Evolutionary conservation across 2,888 invertebrate genomes (phyloP).

Genomic region (Noctua pronuba): DNA sequence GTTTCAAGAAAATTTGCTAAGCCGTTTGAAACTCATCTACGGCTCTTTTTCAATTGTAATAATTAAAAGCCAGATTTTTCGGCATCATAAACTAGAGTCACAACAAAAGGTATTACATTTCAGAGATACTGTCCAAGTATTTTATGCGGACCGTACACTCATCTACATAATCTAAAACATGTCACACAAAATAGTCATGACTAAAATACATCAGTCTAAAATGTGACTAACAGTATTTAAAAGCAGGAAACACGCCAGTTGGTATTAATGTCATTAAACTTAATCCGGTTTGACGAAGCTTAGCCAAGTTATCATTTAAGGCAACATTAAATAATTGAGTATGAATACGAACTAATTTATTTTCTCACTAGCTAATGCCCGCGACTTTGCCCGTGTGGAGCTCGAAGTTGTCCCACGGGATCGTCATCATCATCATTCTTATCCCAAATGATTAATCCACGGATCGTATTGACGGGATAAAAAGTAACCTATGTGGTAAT

Average conservation of each 20-base stretch:
- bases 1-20: background rate
- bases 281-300: constrained; percentile 30
- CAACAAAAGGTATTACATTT: background rate
- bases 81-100: background rate
- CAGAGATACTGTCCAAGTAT: background rate
- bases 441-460: too few relatives aligned
- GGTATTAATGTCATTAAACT: constrained; percentile 27
- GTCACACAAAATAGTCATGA: background rate
- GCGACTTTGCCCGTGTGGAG: background rate
- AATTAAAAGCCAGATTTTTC: background rate
- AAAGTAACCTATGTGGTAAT: background rate
- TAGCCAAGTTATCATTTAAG: constrained; percentile 15
- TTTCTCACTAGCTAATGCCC: background rate
- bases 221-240: constrained; percentile 21
- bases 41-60: background rate
- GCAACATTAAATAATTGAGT: constrained; percentile 19
- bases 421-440: background rate
- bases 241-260: constrained; percentile 40
- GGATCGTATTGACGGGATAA: background rate
- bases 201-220: constrained; percentile 8
- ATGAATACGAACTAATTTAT: constrained; percentile 28
- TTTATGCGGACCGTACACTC: background rate
- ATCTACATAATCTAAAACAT: background rate
- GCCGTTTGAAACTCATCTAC: background rate
- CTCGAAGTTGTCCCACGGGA: background rate